These are phyloP conservation scores for Odocoileus hemionus DNA, from an alignment of 2,113 vertebrate genomes.

Conservation along the genomic window DNA sequence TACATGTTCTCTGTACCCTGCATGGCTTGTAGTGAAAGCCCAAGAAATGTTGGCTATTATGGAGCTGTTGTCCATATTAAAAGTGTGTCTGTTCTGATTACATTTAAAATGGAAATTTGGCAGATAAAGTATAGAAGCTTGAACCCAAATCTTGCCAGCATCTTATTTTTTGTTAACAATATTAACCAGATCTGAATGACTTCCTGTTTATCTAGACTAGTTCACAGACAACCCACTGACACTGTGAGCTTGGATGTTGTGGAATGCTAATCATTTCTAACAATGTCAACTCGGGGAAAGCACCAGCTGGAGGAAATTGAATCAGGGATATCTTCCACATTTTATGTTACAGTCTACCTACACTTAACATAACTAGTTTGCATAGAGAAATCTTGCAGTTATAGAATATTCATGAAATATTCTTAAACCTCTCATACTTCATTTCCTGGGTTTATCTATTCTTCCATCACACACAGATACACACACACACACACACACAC, in stretches of 20 bases:
- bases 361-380: constrained; percentile 1
- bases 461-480: not conserved
- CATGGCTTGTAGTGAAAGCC: not conserved
- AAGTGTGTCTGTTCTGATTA: constrained; percentile 43
- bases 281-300: not conserved
- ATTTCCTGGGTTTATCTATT: not conserved
- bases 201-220: constrained; percentile 17
- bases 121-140: not conserved
- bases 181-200: constrained; percentile 30
- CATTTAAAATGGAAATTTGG: constrained; percentile 56
- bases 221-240: not conserved
- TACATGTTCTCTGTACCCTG: not conserved
- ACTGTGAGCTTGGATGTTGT: not conserved
- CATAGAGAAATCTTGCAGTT: not conserved
- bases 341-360: constrained; percentile 11
- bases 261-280: constrained; percentile 23
- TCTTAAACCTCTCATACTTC: not conserved
- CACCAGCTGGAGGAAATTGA: constrained; percentile 30
- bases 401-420: constrained; percentile 28
- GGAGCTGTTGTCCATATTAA: constrained; percentile 3
- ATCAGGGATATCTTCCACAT: not conserved
- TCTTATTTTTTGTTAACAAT: constrained; percentile 40
- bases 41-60: constrained; percentile 21
- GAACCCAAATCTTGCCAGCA: constrained; percentile 9
- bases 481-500: not conserved